Conservation (phyloP, 2,797 vertebrate species). For the Sylvia borin region DNA sequence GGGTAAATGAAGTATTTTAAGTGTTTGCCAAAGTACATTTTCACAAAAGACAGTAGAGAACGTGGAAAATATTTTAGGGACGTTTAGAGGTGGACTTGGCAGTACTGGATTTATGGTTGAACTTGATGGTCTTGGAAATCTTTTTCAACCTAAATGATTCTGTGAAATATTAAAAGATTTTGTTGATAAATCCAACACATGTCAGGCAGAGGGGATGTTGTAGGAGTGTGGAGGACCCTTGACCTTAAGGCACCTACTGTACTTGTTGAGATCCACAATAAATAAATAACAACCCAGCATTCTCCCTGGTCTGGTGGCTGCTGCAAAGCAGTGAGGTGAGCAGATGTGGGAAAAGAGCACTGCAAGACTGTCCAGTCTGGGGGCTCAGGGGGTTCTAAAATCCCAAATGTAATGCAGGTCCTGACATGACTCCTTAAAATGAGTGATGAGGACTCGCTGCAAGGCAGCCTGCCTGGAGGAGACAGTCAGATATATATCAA, state of each 20-base stretch:
- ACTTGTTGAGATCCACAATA: not conserved
- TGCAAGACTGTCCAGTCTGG: not conserved
- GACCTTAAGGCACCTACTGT: not conserved
- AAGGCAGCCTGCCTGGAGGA: not conserved
- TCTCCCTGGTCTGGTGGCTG: not conserved
- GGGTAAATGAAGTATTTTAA: not conserved
- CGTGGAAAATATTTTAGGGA: not conserved
- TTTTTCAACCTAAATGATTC: not conserved
- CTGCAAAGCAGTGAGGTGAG: not conserved
- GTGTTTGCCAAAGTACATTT: not conserved
- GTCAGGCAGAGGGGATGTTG: not conserved
- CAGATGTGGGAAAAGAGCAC: not conserved
- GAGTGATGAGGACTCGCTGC: not conserved
- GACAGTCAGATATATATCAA: not conserved
- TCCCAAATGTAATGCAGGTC: not conserved
- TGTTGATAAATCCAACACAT: not conserved
- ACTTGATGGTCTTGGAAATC: not conserved
- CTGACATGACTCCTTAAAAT: not conserved
- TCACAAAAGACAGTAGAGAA: not conserved
- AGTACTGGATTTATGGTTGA: not conserved
- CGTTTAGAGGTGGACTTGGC: not conserved
- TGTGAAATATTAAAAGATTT: not conserved
- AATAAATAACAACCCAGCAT: not conserved
- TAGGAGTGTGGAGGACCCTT: not conserved
- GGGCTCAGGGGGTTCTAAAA: not conserved